These are phyloP conservation scores for Sebastes miniatus DNA, from an alignment of 2,797 vertebrate genomes.

Conservation along the genomic window DNA sequence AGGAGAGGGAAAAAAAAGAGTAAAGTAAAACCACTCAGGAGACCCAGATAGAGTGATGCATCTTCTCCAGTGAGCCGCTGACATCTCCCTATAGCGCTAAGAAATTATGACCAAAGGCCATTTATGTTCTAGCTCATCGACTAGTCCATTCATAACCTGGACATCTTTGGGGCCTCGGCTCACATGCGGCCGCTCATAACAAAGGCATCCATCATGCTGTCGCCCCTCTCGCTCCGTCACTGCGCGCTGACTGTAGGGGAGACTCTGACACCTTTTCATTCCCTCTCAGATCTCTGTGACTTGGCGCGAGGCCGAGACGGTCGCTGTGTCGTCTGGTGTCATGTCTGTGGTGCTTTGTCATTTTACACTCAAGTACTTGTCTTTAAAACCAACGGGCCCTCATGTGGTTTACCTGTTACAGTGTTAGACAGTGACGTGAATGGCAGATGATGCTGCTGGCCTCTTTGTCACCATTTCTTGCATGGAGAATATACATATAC, in stretches of 20 bases:
- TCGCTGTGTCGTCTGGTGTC: slow-evolving; percentile 5
- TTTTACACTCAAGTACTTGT: slow-evolving; percentile 19
- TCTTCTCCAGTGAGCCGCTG: slow-evolving; percentile 38
- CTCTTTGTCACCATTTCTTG: not conserved
- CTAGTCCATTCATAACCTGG: slow-evolving; percentile 69
- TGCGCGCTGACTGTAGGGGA: slow-evolving; percentile 19
- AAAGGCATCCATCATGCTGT: slow-evolving; percentile 68
- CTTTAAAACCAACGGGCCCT: not conserved
- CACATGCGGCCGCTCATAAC: slow-evolving; percentile 38
- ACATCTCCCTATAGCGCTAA: slow-evolving; percentile 39
- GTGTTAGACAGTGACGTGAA: not conserved
- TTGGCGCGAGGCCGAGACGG: slow-evolving; percentile 26
- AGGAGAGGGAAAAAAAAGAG: not conserved
- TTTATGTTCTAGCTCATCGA: slow-evolving; percentile 67
- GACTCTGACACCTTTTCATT: slow-evolving; percentile 47
- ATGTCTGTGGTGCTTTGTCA: slow-evolving; percentile 31
- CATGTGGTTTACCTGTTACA: slow-evolving; percentile 3
- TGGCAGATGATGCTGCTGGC: not conserved
- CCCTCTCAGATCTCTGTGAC: slow-evolving; percentile 19
- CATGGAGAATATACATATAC: not conserved
- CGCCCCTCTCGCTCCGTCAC: slow-evolving; percentile 38
- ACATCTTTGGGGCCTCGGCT: slow-evolving; percentile 46
- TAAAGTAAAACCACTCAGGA: slow-evolving; percentile 3
- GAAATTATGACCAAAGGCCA: slow-evolving; percentile 63
- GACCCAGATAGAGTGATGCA: slow-evolving; percentile 48